Conservation (phyloP, 2,888 invertebrate genomes). For the Trichogramma evanescens region DNA sequence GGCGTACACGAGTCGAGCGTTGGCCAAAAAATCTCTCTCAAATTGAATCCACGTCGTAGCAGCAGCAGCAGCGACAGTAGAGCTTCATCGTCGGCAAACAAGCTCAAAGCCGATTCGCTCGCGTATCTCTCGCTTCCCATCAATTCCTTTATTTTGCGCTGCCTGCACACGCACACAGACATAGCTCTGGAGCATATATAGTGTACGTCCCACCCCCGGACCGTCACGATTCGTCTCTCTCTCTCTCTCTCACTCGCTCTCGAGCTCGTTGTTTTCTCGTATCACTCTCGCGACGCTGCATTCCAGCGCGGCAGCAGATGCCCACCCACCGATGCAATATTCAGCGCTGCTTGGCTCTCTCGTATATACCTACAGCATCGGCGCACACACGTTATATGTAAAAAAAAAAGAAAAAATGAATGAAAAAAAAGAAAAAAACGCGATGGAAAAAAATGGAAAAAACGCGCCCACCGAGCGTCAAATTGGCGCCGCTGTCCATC, state of each 20-base stretch:
- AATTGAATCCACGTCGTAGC: too few species aligned
- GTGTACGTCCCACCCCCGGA: slow-evolving; percentile 12
- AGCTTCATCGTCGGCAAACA: neutral
- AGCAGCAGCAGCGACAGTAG: too few species aligned
- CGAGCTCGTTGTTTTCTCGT: slow-evolving; percentile 5
- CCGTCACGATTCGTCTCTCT: slow-evolving; percentile 12
- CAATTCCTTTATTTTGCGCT: slow-evolving; percentile 5
- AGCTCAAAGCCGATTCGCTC: neutral
- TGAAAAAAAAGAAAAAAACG: slow-evolving; percentile 21
- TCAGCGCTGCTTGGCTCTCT: slow-evolving; percentile 38
- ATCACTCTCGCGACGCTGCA: slow-evolving; percentile 18
- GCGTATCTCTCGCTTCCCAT: slow-evolving; percentile 17
- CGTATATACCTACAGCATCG: slow-evolving; percentile 2
- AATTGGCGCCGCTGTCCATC: slow-evolving; percentile 49
- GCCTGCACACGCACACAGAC: too few species aligned
- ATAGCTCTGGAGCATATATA: too few species aligned
- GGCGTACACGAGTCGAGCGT: too few species aligned
- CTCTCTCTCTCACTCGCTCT: slow-evolving; percentile 16
- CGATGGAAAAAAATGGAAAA: slow-evolving; percentile 29
- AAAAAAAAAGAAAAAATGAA: slow-evolving; percentile 21
- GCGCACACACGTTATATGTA: slow-evolving; percentile 6
- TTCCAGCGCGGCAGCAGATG: slow-evolving; percentile 8
- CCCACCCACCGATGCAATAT: slow-evolving; percentile 43
- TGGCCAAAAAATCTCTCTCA: too few species aligned
- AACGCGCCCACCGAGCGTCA: slow-evolving; percentile 45